Evolutionary conservation across 2,797 vertebrate species (phyloP).

Genomic region (Moxostoma hubbsi): DNA sequence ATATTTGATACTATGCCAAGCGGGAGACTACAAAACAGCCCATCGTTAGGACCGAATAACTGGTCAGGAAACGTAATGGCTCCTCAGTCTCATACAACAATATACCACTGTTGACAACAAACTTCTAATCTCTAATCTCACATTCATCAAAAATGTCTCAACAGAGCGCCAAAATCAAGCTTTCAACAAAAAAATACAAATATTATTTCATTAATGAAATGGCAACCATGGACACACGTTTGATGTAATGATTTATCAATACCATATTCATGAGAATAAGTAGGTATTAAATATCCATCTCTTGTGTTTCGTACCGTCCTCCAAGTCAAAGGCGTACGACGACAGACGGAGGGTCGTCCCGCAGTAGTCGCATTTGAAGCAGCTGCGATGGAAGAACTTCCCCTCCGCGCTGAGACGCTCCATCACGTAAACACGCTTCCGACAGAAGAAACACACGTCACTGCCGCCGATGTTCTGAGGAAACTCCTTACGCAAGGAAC

Average conservation of each 20-base stretch:
- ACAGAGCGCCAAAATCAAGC: neutral
- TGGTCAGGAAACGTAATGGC: conserved; percentile 51
- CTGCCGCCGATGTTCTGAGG: conserved; percentile 95
- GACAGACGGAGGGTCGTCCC: conserved; percentile 92
- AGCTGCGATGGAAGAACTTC: conserved; percentile 98
- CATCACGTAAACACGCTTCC: conserved; percentile 96
- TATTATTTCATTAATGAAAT: neutral
- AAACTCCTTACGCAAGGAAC: conserved; percentile 94
- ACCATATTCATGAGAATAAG: neutral
- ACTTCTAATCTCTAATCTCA: too few relatives aligned
- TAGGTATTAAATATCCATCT: neutral
- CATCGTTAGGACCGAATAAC: conserved; percentile 54
- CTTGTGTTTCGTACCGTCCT: conserved; percentile 83
- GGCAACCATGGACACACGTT: neutral
- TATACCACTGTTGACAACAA: conserved; percentile 63
- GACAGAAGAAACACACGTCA: conserved; percentile 97
- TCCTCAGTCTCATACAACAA: conserved; percentile 65
- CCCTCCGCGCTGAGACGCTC: conserved; percentile 96
- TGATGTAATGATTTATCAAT: neutral
- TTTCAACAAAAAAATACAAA: too few relatives aligned
- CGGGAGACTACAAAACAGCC: conserved; percentile 39
- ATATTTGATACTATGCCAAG: conserved; percentile 29
- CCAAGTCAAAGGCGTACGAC: conserved; percentile 92
- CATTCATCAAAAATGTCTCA: neutral
- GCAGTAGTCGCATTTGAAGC: conserved; percentile 97